phyloP scores from a whole-genome alignment of 1,140 invertebrate genomes.

The Brachionus koreanus region DNA sequence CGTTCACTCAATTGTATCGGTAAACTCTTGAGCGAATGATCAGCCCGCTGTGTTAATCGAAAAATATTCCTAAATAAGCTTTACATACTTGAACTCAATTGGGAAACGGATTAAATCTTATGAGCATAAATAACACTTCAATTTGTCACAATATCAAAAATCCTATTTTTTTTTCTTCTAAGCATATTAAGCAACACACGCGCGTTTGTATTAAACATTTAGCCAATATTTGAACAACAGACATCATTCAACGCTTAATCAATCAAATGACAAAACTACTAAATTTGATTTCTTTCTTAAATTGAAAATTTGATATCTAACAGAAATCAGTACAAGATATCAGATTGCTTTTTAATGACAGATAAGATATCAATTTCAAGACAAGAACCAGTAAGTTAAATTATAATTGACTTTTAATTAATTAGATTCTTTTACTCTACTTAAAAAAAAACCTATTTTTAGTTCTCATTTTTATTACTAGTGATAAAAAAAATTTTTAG shows the following conservation, averaged over 20 bases:
- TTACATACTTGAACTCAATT: constrained; percentile 3
- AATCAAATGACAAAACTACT: background rate
- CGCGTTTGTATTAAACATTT: background rate
- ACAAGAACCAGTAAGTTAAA: background rate
- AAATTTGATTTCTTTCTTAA: background rate
- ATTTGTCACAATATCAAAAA: background rate
- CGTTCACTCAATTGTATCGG: background rate
- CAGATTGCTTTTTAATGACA: background rate
- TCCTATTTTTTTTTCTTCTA: background rate
- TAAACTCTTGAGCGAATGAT: background rate
- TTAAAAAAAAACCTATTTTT: no score
- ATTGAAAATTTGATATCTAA: background rate
- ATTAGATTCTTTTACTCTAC: background rate
- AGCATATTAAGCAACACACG: background rate
- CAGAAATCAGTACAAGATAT: background rate
- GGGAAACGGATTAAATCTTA: background rate
- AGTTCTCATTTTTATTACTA: no score
- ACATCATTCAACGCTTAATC: background rate
- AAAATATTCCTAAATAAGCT: background rate
- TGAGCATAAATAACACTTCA: background rate
- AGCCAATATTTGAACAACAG: background rate
- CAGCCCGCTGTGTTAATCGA: background rate
- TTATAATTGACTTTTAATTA: background rate
- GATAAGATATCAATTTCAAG: background rate
- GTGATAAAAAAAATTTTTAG: no score